Percentiles rank a stretch among this genome's conserved stretches.
Evolutionary conservation across 2,113 vertebrate species (phyloP).

Genomic region (Nothobranchius kuhntae): DNA sequence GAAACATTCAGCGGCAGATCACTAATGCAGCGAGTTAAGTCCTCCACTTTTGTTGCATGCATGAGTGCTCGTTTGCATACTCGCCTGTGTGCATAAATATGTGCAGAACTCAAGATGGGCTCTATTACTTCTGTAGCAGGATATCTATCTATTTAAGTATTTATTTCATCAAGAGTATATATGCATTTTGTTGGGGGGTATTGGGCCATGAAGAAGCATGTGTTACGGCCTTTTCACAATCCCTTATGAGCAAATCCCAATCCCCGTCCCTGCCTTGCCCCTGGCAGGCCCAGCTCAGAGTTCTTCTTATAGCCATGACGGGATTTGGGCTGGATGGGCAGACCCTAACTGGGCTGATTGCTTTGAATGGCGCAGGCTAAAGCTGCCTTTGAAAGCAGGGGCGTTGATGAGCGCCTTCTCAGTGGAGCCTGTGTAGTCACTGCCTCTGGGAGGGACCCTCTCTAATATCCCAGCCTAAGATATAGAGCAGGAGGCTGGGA

Average conservation of each 20-base stretch:
- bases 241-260: conserved; percentile 78
- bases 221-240: conserved; percentile 81
- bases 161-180: conserved; percentile 68
- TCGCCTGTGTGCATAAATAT: conserved; percentile 29
- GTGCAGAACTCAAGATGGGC: conserved; percentile 31
- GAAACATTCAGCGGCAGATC: too few species aligned
- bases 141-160: conserved; percentile 58
- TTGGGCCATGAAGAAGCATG: conserved; percentile 80
- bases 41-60: too few species aligned
- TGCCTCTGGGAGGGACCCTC: conserved; percentile 76
- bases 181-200: conserved; percentile 72
- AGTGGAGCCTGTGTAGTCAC: conserved; percentile 73
- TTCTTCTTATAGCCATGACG: conserved; percentile 80
- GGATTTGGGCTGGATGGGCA: conserved; percentile 82
- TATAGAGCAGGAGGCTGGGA: conserved; percentile 73
- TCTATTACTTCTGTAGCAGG: conserved; percentile 44
- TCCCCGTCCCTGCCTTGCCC: conserved; percentile 74
- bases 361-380: conserved; percentile 79
- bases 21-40: too few species aligned
- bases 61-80: conserved; percentile 24
- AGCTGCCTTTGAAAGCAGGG: conserved; percentile 78
- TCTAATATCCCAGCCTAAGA: conserved; percentile 76
- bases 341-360: conserved; percentile 78
- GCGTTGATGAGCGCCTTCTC: conserved; percentile 74
- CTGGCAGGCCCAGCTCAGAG: conserved; percentile 73